A percentile compares a stretch with the other conserved stretches of the same genome.
Evolutionary conservation across 2,797 vertebrate species (phyloP).

Genomic region (Enteromius mattozi): DNA sequence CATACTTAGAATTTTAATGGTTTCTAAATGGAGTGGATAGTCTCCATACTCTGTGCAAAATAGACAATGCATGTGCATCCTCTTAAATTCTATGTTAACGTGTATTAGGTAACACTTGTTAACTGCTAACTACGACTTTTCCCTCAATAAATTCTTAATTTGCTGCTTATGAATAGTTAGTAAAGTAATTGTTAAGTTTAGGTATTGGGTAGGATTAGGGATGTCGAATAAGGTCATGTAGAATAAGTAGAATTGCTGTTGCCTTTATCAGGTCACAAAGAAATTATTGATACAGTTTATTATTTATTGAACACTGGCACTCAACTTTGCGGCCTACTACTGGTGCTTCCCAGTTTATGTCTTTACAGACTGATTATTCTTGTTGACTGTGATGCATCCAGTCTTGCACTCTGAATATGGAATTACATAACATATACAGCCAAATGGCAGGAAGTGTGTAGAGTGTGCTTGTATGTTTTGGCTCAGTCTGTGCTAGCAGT

Average conservation of each 20-base stretch:
- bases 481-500: conserved; percentile 39
- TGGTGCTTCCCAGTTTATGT: background rate
- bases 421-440: conserved; percentile 25
- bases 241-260: background rate
- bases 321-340: background rate
- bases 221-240: no score
- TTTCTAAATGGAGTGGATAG: background rate
- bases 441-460: conserved; percentile 39
- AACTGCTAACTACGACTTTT: no score
- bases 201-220: no score
- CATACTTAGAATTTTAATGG: background rate
- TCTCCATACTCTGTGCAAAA: background rate
- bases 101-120: no score
- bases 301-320: background rate
- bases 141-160: no score
- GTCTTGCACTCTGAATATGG: conserved; percentile 7
- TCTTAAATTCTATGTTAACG: background rate
- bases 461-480: conserved; percentile 42
- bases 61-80: background rate
- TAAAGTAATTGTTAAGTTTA: no score
- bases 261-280: background rate
- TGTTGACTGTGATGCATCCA: background rate
- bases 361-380: background rate
- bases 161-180: no score
- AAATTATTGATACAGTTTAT: background rate